Evolutionary conservation across 2,888 invertebrate species (phyloP).

Genomic region (Parnassius mnemosyne): DNA sequence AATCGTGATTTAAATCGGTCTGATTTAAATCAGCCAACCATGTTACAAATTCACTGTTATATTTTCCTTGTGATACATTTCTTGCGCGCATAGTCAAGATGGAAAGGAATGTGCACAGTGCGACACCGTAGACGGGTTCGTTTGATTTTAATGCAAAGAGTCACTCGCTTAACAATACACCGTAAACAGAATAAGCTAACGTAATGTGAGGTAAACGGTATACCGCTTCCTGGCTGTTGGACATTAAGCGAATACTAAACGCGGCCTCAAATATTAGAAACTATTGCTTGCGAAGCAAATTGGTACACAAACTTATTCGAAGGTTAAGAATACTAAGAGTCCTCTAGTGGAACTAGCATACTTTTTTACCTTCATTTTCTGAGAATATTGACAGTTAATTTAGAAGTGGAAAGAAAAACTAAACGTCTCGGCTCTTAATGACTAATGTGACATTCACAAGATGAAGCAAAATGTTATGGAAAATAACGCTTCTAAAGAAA

Average conservation of each 20-base stretch:
- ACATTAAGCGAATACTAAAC: constrained; percentile 59
- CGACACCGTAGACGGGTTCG: constrained; percentile 33
- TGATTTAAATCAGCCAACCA: too few relatives aligned
- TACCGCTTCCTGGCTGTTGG: constrained; percentile 55
- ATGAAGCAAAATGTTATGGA: too few relatives aligned
- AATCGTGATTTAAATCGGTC: too few relatives aligned
- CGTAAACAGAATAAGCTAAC: constrained; percentile 62
- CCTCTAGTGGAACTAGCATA: constrained; percentile 14
- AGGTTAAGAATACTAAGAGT: constrained; percentile 23
- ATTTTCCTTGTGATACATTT: neutral
- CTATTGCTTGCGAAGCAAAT: constrained; percentile 17
- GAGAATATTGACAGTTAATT: neutral
- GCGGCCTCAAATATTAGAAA: constrained; percentile 43
- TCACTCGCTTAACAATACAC: constrained; percentile 58
- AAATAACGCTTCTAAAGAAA: too few relatives aligned
- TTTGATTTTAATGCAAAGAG: constrained; percentile 56
- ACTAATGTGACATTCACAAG: too few relatives aligned
- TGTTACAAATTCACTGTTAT: too few relatives aligned
- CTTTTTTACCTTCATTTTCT: constrained; percentile 12
- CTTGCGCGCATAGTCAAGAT: neutral
- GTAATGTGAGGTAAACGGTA: constrained; percentile 70
- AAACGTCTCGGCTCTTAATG: too few relatives aligned
- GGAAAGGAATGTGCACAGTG: constrained; percentile 24
- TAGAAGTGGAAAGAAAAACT: neutral
- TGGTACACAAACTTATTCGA: constrained; percentile 21